Base-by-base conservation (phyloP, 2,113 vertebrate genomes). In the Phaethornis superciliosus region DNA sequence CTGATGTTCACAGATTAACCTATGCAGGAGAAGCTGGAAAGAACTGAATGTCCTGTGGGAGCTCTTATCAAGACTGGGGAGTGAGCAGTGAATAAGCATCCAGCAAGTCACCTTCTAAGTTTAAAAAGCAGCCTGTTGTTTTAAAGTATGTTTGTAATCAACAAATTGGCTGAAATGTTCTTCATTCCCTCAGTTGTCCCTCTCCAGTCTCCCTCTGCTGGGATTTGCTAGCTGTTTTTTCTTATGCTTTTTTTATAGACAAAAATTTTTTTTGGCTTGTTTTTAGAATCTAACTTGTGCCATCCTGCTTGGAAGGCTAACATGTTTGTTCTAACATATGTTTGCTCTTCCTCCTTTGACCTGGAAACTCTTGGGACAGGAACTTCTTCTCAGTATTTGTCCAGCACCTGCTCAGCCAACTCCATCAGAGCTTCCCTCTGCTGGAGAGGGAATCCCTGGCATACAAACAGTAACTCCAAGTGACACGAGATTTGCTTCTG, bases 31-130 rank as follows among this genome's bases (percentile, higher is more conserved):
- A 95, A 92, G 88, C 86, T 96, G 95, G 80, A 90, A 93, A 95
- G 95, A 80, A 96, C 94, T 94, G 77, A 81, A 92, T 55, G 96
- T 97, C 93, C 95, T 88, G 70, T 90, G 95, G 95, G 93, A 96
- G 63, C 87, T 93, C 87, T 97, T 97, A 97, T 96, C 94, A 93
- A 58, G 75, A 44, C 9, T 58, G 65, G 76, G 71, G 70, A 82
- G 83, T 52, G 56, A 93, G 15, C 59, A 91, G 88, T 12, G 81
- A 94, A 94, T 68, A 94, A 80, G 58, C 91, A 94, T 88, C 93
- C 85, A 90, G 91, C 91, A 93, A 95, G 60, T 85, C 85, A 90
- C 88, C 93, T 85, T 77, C 81, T 78, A 46, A 78, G 90, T 46
- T 88, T 86, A 65, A 95, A 88, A 95, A 81, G 76, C 76, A 95